Evolutionary conservation across 37 sponge, comb jelly and placozoan genomes (phyloP).

Genomic region (Spongilla lacustris): DNA sequence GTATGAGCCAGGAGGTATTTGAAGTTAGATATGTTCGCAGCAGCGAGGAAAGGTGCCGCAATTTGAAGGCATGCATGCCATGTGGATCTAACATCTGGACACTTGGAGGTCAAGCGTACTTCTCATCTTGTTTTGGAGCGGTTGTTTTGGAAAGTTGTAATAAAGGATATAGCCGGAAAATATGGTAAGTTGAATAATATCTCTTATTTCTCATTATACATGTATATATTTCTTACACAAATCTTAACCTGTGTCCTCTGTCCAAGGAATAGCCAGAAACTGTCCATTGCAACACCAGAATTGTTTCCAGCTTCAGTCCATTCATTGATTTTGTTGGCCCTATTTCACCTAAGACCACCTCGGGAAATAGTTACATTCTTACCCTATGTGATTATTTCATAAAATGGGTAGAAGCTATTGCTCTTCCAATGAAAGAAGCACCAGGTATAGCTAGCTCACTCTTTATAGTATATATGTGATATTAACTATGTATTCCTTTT

Average conservation of each 20-base stretch:
- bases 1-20: background rate
- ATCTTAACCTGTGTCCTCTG: conserved; percentile 59
- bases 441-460: conserved; percentile 47
- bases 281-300: conserved; percentile 55
- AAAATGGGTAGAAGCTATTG: no score
- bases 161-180: no score
- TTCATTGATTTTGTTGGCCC: conserved; percentile 65
- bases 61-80: conserved; percentile 62
- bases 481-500: background rate
- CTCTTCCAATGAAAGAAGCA: conserved; percentile 50
- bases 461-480: conserved; percentile 56
- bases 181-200: background rate
- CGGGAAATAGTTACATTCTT: conserved; percentile 58
- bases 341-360: no score
- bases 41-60: conserved; percentile 31
- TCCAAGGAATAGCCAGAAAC: conserved; percentile 48
- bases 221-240: background rate
- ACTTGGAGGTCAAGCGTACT: conserved; percentile 68
- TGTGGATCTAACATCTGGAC: conserved; percentile 68
- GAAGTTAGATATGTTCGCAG: background rate
- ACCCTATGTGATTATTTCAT: conserved; percentile 80
- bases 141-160: background rate
- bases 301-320: conserved; percentile 72
- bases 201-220: no score
- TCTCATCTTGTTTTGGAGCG: conserved; percentile 47